Evolutionary conservation across 35 echinoderm and acorn worm species (phyloP).

Genomic region (Amphiura filiformis): DNA sequence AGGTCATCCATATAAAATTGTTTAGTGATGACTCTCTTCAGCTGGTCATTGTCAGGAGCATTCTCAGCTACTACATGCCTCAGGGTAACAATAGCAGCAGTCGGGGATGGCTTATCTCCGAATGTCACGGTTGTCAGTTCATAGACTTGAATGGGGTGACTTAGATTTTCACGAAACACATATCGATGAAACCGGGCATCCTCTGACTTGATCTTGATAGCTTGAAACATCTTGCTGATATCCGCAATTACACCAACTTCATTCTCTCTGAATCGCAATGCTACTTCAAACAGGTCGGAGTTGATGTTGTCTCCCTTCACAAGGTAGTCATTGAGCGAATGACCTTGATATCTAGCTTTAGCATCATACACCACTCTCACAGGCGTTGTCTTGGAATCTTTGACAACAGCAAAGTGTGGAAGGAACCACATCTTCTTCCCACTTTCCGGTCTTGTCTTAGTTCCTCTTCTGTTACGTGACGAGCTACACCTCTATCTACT

Average conservation of each 20-base stretch:
- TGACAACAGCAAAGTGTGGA: conserved; percentile 50
- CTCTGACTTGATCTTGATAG: not conserved
- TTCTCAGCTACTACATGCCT: conserved; percentile 50
- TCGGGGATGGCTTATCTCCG: conserved; percentile 51
- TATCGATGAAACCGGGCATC: conserved; percentile 31
- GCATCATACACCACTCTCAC: conserved; percentile 17
- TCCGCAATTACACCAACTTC: conserved; percentile 6
- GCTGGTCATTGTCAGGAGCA: conserved; percentile 26
- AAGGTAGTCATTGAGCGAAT: conserved; percentile 68
- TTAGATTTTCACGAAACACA: conserved; percentile 25
- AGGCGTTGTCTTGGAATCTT: conserved; percentile 42
- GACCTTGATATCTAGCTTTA: conserved; percentile 68
- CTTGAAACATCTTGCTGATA: conserved; percentile 38
- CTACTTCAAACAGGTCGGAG: conserved; percentile 60
- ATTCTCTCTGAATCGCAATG: conserved; percentile 43
- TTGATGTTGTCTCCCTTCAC: conserved; percentile 70
- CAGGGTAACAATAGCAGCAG: conserved; percentile 55
- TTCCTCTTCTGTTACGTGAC: conserved; percentile 36
- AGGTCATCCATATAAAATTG: conserved; percentile 66
- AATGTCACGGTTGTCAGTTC: conserved; percentile 37
- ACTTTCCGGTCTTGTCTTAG: conserved; percentile 36
- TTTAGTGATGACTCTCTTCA: conserved; percentile 35
- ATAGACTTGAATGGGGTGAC: conserved; percentile 51
- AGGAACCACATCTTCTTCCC: conserved; percentile 65
- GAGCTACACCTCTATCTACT: conserved; percentile 27